Evolutionary conservation across 2,888 invertebrate genomes (phyloP), one percentile per base, ranked within the genome.

Genomic region (Caenorhabditis japonica): DNA sequence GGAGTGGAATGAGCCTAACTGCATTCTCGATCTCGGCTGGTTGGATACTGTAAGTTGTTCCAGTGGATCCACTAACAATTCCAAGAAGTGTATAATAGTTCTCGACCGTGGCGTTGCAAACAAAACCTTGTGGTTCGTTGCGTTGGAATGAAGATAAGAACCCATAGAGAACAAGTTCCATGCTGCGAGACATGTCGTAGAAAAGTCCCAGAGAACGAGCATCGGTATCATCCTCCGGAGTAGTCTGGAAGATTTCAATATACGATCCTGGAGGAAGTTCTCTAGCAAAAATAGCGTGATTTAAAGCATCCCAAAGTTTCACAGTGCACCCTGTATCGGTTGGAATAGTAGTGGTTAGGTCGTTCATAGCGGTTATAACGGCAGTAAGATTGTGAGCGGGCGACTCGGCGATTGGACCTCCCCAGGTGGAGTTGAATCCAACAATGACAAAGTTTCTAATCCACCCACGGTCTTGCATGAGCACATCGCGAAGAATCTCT

Each of bases 401-500:
- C 2, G 78, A 49, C 7, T 58, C 56, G 8, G 75, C 72, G 13
- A 80, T 56, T 34, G 64, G 58, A 49, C 75, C 80, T 59, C 80
- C 80, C 80, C 80, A 80, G 12, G 80, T 80, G 0, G 80, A 80
- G 49, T 80, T 80, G 76, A 39, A 80, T 44, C 76, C 80, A 30
- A 78, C 76, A 3, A 80, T 70, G 25, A 80, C 80, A 58, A 78
- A 75, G 62, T 76, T 76, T 4, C 69, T 13, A 34, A 80, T 82
- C 82, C 82, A 82, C 53, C 56, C 38, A 10, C 46, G 47, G 38
- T 77, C 41, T 38, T 79, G 79, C 64, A 56, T 56, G 8, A 43
- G 43, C 19, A 80, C 71, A 41, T 82, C 82, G 21, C 80, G 60
- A 4, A 82, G 44, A 33, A 82, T 71, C 23, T 77, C 76, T 27